Conservation (phyloP, 2,797 vertebrate species). For the Apogon hyalosoma region DNA sequence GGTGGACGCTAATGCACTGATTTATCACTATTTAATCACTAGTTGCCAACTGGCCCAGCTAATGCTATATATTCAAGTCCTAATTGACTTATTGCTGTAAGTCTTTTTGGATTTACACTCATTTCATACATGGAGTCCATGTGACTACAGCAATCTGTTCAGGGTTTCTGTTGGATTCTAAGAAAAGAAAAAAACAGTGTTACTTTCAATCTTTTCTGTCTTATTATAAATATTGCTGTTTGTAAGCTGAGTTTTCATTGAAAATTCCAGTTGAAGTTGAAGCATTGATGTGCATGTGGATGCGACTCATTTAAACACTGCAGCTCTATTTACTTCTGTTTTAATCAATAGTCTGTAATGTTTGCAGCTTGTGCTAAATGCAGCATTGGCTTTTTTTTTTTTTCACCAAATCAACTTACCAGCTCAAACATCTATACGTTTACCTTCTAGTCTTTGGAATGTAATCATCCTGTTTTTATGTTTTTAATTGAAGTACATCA, state of each 20-base stretch:
- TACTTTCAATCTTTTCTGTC: no score
- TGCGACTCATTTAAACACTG: slow-evolving; percentile 25
- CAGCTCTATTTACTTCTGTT: slow-evolving; percentile 3
- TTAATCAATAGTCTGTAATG: slow-evolving; percentile 24
- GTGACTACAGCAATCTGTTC: not conserved
- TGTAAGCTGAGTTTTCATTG: no score
- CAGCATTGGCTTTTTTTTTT: not conserved
- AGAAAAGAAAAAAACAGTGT: no score
- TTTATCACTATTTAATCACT: slow-evolving; percentile 61
- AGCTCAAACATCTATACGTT: not conserved
- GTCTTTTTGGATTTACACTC: slow-evolving; percentile 17
- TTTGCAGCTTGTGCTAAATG: slow-evolving; percentile 11
- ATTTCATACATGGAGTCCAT: slow-evolving; percentile 5
- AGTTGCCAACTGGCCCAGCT: slow-evolving; percentile 38
- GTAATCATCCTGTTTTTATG: not conserved
- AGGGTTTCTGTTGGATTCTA: not conserved
- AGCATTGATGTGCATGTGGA: no score
- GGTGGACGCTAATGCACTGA: slow-evolving; percentile 35
- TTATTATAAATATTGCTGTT: no score
- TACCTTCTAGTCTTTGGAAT: slow-evolving; percentile 17
- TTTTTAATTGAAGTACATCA: slow-evolving; percentile 15
- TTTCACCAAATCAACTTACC: not conserved
- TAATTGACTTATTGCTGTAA: slow-evolving; percentile 46
- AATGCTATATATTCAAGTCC: slow-evolving; percentile 42
- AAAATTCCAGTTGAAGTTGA: no score